Evolutionary conservation across 1,140 invertebrate genomes (phyloP).

Genomic region (Alviniconcha marisindica): DNA sequence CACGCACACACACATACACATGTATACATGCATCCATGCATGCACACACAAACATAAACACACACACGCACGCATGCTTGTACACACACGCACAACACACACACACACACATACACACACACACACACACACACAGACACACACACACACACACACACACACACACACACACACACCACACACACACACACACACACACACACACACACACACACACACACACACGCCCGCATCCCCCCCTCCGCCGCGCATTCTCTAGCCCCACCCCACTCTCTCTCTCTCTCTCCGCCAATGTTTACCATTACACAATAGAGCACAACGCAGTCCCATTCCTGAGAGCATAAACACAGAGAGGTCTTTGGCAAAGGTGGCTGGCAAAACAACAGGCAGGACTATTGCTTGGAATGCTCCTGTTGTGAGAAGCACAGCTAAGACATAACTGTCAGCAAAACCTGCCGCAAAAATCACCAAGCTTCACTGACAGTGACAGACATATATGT

Average conservation of each 20-base stretch:
- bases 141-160: constrained; percentile 7
- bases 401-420: too few relatives aligned
- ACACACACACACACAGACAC: constrained; percentile 22
- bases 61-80: too few relatives aligned
- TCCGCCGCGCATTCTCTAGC: background rate
- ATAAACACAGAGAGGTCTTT: too few relatives aligned
- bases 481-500: too few relatives aligned
- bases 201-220: constrained; percentile 8
- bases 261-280: background rate
- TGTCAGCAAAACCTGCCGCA: too few relatives aligned
- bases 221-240: background rate
- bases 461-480: too few relatives aligned
- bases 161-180: background rate
- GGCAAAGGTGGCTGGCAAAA: too few relatives aligned
- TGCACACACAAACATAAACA: too few relatives aligned
- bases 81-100: background rate
- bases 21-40: background rate
- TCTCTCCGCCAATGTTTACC: background rate
- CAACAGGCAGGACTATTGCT: too few relatives aligned
- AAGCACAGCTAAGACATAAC: too few relatives aligned
- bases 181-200: constrained; percentile 18
- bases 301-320: too few relatives aligned
- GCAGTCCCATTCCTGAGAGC: too few relatives aligned
- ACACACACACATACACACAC: background rate
- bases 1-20: background rate